Base-by-base conservation (phyloP, 2,113 vertebrate species). In the Turdus rufiventris region DNA sequence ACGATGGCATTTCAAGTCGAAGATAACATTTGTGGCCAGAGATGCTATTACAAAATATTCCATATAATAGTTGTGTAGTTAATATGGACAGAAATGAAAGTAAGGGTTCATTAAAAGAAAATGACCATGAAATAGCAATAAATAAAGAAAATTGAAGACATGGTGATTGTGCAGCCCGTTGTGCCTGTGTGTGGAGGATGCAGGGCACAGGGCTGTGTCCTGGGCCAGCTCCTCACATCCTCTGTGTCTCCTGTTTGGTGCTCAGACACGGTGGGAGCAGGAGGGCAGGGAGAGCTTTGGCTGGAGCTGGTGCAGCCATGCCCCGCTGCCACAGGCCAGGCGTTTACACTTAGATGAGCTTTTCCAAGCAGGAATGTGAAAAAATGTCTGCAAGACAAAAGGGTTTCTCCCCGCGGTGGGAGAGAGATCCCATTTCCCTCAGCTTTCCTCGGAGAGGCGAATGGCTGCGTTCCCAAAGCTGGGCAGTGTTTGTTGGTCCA, bases 51-150 rank as follows among this genome's bases (percentile, higher is more conserved):
- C 65, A 76, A 89, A 94, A 77, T 70, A 84, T 56, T 87, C 86
- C 72, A 51, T 80, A 40, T 86, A 95, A 66, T 93, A 94, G 94
- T 89, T 75, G 87, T 91, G 65, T 87, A 66, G 95, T 97, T 85
- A 91, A 31, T 85, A 91, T 31, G 70, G 93, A 67, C 87, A 79
- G 91, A 88, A 93, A 82, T 90, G 87, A 90, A 94, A 94, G 75
- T 17, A 50, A 95, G 77, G 58, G 76, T 87, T 93, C 92, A 87
- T 96, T 91, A 96, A 63, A 81, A 91, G 87, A 88, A 96, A 95
- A 94, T 84, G 34, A 87, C 91, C 82, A 34, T 96, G 94, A 95
- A 96, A 91, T 90, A 96, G 87, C 85, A 93, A 86, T 95, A 96
- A 97, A 96, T 94, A 94, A 73, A 85, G 34, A 60, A 72, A 84